Conservation (phyloP, 2,888 invertebrate species). For the Atherix ibis region DNA sequence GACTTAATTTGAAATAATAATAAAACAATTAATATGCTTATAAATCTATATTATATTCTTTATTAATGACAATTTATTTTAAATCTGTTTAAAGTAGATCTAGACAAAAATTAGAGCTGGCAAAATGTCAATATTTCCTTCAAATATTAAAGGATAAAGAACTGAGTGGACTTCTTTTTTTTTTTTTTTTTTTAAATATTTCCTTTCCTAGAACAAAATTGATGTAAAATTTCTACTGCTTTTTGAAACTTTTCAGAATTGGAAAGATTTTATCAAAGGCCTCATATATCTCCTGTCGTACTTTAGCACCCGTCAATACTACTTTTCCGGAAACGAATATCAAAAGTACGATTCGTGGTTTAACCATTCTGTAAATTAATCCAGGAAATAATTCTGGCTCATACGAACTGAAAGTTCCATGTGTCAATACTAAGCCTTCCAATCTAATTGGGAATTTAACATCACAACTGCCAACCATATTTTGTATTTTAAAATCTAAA, state of each 20-base stretch:
- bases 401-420: slow-evolving; percentile 68
- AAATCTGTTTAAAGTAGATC: too few species aligned
- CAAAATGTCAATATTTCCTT: too few species aligned
- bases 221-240: slow-evolving; percentile 42
- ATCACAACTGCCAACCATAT: slow-evolving; percentile 66
- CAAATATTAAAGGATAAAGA: too few species aligned
- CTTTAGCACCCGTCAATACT: slow-evolving; percentile 94
- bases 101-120: too few species aligned
- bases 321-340: slow-evolving; percentile 99
- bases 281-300: slow-evolving; percentile 77
- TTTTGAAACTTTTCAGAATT: slow-evolving; percentile 88
- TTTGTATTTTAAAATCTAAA: slow-evolving; percentile 67
- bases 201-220: too few species aligned
- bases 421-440: slow-evolving; percentile 57
- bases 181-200: too few species aligned
- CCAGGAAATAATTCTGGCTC: slow-evolving; percentile 99
- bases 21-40: too few species aligned
- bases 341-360: slow-evolving; percentile 88
- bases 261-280: slow-evolving; percentile 95
- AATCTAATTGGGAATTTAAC: slow-evolving; percentile 59
- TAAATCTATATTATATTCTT: too few species aligned
- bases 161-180: too few species aligned
- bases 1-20: too few species aligned
- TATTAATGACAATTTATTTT: too few species aligned
- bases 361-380: slow-evolving; percentile 94